Conservation (phyloP, 2,888 invertebrate genomes). For the Epirrhoe tristata region DNA sequence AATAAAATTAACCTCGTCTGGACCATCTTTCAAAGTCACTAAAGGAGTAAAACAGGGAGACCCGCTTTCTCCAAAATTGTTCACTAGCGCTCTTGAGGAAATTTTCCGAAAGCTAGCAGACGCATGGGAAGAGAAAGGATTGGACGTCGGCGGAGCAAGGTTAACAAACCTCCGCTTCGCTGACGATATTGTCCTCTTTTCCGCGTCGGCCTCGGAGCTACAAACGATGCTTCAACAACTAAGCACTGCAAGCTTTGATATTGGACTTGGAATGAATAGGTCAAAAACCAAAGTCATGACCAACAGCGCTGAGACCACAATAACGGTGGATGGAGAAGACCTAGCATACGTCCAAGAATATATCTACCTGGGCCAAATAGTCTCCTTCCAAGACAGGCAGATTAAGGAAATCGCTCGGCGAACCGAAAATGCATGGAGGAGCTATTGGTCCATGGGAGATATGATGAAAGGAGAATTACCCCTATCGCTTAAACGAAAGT, state of each 20-base stretch:
- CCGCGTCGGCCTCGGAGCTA: not conserved
- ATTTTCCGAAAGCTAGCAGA: not conserved
- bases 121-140: not conserved
- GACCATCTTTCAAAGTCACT: not conserved
- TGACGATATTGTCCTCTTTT: not conserved
- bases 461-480: not conserved
- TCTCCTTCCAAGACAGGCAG: not conserved
- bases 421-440: not conserved
- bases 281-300: conserved; percentile 2
- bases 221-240: not conserved
- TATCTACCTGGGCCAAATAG: not conserved
- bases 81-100: not conserved
- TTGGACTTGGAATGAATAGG: not conserved
- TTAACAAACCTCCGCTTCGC: conserved; percentile 10
- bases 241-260: not conserved
- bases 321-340: not conserved
- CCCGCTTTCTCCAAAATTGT: conserved; percentile 3
- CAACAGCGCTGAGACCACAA: not conserved
- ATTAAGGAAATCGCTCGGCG: not conserved
- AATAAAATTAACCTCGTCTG: not conserved
- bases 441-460: conserved; percentile 2
- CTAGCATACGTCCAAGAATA: not conserved
- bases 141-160: not conserved
- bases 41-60: conserved; percentile 8
- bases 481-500: no score